Evolutionary conservation across 1,140 invertebrate species (phyloP).

Genomic region (Dendrolimus punctatus): DNA sequence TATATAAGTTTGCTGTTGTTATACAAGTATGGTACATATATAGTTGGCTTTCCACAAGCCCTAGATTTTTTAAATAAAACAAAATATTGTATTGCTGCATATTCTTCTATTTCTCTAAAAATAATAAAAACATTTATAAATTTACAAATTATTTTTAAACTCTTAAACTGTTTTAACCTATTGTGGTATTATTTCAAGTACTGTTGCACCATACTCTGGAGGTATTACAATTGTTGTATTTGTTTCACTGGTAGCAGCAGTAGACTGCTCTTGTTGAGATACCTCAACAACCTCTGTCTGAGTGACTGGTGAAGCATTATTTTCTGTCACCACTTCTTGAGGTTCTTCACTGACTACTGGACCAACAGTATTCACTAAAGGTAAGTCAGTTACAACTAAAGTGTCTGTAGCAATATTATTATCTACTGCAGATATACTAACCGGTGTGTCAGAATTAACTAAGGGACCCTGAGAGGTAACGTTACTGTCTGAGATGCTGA

Average conservation of each 20-base stretch:
- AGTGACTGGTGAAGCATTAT: not conserved
- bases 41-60: too few species aligned
- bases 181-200: constrained; percentile 39
- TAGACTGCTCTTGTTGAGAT: too few species aligned
- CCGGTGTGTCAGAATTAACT: too few species aligned
- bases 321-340: not conserved
- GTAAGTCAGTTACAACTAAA: not conserved
- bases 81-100: constrained; percentile 7
- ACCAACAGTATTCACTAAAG: constrained; percentile 1
- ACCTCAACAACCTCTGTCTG: too few species aligned
- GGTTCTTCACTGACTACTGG: not conserved
- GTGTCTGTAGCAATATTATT: too few species aligned
- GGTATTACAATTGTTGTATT: constrained; percentile 12
- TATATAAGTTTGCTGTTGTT: too few species aligned
- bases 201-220: constrained; percentile 31
- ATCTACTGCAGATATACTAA: too few species aligned
- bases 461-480: too few species aligned
- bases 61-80: not conserved
- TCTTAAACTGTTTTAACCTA: constrained; percentile 5
- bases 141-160: too few species aligned
- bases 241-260: too few species aligned
- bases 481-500: too few species aligned
- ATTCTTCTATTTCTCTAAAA: constrained; percentile 8
- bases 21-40: too few species aligned
- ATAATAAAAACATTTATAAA: not conserved